Evolutionary conservation across 2,797 vertebrate genomes (phyloP), one percentile per base, ranked within the genome.

Genomic region (Otolemur crassicaudatus): DNA sequence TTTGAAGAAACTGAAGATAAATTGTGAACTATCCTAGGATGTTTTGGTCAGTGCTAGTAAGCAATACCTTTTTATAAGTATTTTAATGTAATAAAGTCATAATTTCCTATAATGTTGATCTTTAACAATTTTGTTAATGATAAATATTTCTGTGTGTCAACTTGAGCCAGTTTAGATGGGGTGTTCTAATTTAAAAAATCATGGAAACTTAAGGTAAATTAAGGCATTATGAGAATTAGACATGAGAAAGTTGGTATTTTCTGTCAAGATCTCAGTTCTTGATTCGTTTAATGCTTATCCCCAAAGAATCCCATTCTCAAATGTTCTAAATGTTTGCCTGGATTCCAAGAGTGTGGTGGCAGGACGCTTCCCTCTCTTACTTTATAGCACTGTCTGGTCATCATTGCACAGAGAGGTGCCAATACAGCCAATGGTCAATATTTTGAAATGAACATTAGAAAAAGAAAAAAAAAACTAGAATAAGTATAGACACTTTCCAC

Each of bases 141-240:
- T 85, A 90, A 81, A 29, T 85, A 67, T 90, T 90, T 92, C 79
- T 40, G 1, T 65, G 40, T 94, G 67, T 56, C 29, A 72, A 79
- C 25, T 31, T 73, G 43, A 92, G 6, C 22, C 65, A 86, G 75
- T 77, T 72, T 92, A 91, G 20, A 16, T 60, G 46, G 73, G 27
- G 5, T 89, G 10, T 88, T 79, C 3, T 92, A 80, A 82, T 20
- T 87, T 34, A 58, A 82, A 92, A 87, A 49, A 60, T 22, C 81
- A 16, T 72, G 19, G 67, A 82, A 82, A 5, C 2, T 93, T 31
- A 63, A n/a, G 25, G 72, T 84, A 46, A 70, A 43, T 16, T 3
- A 19, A 77, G 82, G 25, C 7, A 19, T 29, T 25, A 61, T 20
- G 27, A 61, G 31, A 77, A 63, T 20, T 37, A 49, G 16, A 14